Base-by-base conservation (phyloP, 1,140 invertebrate species). In the Nasonia longicornis region DNA sequence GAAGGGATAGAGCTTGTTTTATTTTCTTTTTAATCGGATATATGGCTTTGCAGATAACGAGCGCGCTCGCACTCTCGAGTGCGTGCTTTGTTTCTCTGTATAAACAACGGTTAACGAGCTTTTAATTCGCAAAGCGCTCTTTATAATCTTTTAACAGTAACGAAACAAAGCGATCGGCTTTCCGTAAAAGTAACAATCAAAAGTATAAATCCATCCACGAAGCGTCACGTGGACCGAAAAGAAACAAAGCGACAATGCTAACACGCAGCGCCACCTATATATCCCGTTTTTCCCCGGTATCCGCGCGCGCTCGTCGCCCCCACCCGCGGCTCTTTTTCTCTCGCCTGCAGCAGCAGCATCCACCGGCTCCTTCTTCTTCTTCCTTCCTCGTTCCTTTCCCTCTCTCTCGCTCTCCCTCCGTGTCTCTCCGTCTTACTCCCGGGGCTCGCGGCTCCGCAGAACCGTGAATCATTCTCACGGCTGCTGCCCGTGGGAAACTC, bases 401-500 rank as follows among this genome's bases (percentile, higher is more conserved):
- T 73, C 78, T 75, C 70, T n/a, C 52, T 80, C 71, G 16, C 29
- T 52, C 80, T 22, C 69, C 35, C 38, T 42, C 66, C 38, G 11
- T 38, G 70, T 26, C 83, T 58, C 52, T 58, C 52, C 6, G 52
- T 67, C 64, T 31, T 67, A 31, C 64, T 83, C 79, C 72, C 77
- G 74, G 38, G 63, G 74, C 42, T 64, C n/a, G 64, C 16, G 35
- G 67, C 77, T 73, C 69, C 77, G 69, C 26, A 75, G 79, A 76
- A 81, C 79, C 79, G 74, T 77, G 80, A 77, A 81, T 81, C 80
- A 81, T 81, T 81, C 80, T 81, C 80, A 81, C 80, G 80, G 80
- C 74, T 48, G 80, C 66, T 77, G 80, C 74, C 80, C 80, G 80
- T 81, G 80, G 80, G 80, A 81, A 81, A 76, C 70, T 31, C 22